Conservation (phyloP, 2,113 vertebrate genomes). For the Lota lota region DNA sequence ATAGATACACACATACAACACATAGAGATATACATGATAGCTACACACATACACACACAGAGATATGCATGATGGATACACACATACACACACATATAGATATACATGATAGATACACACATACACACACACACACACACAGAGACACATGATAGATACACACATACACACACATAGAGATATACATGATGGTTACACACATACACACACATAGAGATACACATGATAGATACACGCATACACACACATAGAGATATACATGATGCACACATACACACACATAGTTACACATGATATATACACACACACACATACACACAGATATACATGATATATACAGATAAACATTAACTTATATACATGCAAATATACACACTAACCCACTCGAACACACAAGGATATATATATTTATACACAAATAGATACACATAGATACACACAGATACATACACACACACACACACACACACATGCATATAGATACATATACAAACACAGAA, state of each 20-base stretch:
- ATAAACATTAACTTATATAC: neutral
- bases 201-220: neutral
- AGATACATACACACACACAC: neutral
- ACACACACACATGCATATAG: neutral
- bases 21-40: neutral
- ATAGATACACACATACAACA: constrained; percentile 6
- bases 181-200: neutral
- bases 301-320: constrained; percentile 1
- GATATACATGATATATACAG: neutral
- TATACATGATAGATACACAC: neutral
- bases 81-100: neutral
- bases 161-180: neutral
- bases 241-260: neutral
- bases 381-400: too few species aligned
- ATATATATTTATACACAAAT: neutral
- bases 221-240: neutral
- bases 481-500: neutral
- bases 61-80: neutral
- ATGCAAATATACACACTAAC: neutral
- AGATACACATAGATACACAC: neutral
- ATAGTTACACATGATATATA: neutral
- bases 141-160: too few species aligned
- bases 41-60: neutral
- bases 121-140: neutral
- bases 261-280: neutral